Conservation (phyloP, 2,113 vertebrate species). For the Turdus rufiventris region DNA sequence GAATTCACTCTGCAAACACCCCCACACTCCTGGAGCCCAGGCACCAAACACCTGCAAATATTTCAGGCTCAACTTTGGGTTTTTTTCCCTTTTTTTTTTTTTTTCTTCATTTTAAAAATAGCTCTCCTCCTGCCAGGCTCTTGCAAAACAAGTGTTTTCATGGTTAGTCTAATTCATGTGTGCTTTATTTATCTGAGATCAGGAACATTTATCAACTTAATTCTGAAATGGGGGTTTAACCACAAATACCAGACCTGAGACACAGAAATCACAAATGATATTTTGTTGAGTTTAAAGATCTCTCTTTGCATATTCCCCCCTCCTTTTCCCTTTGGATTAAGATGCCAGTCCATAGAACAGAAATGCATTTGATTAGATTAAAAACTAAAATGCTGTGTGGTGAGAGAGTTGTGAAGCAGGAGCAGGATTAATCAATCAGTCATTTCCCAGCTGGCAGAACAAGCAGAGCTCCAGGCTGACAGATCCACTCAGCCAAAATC, state of each 20-base stretch:
- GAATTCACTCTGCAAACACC: neutral
- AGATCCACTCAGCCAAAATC: neutral
- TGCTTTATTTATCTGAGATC: neutral
- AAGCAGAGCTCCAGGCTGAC: neutral
- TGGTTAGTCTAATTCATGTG: neutral
- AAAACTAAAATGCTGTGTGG: neutral
- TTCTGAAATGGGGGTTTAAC: neutral
- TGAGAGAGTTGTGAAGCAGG: neutral
- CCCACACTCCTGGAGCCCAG: neutral
- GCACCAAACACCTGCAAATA: conserved; percentile 22
- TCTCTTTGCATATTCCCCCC: neutral
- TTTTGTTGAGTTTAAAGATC: neutral
- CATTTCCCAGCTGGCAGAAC: neutral
- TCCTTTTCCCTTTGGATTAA: neutral
- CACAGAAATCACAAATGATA: neutral
- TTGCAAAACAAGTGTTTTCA: neutral
- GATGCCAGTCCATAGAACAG: neutral
- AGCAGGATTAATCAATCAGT: neutral
- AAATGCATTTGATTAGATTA: neutral
- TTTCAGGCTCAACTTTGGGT: neutral
- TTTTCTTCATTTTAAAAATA: neutral
- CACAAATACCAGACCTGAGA: neutral
- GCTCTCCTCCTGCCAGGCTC: neutral
- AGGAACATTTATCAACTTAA: neutral
- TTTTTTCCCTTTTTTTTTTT: neutral